Conservation (phyloP, 1,140 invertebrate genomes). For the Monomorium pharaonis region DNA sequence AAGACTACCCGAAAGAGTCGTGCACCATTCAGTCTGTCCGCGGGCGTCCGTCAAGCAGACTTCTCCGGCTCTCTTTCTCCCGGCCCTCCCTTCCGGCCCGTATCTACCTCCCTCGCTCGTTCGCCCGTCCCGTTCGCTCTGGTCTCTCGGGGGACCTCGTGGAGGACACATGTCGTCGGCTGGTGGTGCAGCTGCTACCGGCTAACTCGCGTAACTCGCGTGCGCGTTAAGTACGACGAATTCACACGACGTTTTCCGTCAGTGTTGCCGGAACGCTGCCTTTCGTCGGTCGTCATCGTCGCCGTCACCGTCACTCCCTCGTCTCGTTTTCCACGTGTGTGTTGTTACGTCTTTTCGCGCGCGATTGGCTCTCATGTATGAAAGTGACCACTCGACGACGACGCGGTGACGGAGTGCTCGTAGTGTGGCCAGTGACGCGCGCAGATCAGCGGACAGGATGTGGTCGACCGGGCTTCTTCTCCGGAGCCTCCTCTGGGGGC, state of each 20-base stretch:
- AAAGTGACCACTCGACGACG: slow-evolving; percentile 57
- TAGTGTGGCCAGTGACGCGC: slow-evolving; percentile 31
- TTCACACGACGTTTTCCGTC: neutral
- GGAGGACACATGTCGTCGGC: slow-evolving; percentile 65
- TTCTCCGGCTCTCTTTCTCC: slow-evolving; percentile 42
- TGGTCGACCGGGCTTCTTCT: slow-evolving; percentile 45
- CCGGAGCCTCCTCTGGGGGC: slow-evolving; percentile 36
- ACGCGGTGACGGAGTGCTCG: slow-evolving; percentile 41
- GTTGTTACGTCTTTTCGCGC: neutral
- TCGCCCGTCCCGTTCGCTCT: too few species aligned
- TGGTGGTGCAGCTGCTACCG: slow-evolving; percentile 50
- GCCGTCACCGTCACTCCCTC: too few species aligned
- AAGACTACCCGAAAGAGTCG: slow-evolving; percentile 71
- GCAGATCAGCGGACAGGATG: slow-evolving; percentile 32
- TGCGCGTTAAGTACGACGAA: neutral
- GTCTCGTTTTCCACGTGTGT: neutral
- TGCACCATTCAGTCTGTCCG: slow-evolving; percentile 70
- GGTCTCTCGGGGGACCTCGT: slow-evolving; percentile 27
- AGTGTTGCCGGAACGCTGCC: too few species aligned
- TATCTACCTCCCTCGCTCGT: neutral
- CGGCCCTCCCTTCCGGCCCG: neutral
- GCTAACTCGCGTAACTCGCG: slow-evolving; percentile 1
- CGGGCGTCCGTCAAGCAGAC: slow-evolving; percentile 72
- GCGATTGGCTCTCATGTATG: neutral
- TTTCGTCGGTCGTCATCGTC: too few species aligned